phyloP scores from a whole-genome alignment of 1,140 invertebrate genomes.

The Trachymyrmex cornetzi region DNA sequence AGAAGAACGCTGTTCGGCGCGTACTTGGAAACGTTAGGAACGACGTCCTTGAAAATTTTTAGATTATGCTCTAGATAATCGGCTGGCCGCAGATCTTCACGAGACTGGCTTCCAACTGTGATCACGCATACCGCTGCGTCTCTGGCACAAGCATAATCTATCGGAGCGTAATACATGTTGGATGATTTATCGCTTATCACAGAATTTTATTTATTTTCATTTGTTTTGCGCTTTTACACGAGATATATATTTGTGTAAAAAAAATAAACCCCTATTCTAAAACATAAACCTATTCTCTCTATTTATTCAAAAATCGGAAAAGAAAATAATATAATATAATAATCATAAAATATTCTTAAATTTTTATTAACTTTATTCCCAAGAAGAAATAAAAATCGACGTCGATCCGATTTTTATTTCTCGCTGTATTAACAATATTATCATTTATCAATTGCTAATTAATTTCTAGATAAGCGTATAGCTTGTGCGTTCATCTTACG shows the following conservation, averaged over 20 bases:
- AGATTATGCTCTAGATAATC: slow-evolving; percentile 87
- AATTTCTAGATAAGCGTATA: background rate
- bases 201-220: slow-evolving; percentile 37
- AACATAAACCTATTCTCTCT: background rate
- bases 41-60: slow-evolving; percentile 87
- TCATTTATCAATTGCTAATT: slow-evolving; percentile 10
- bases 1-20: slow-evolving; percentile 88
- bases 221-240: slow-evolving; percentile 14
- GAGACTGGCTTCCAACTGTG: slow-evolving; percentile 87
- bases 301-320: background rate
- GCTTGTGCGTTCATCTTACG: background rate
- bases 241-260: background rate
- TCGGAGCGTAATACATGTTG: slow-evolving; percentile 46
- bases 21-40: slow-evolving; percentile 87
- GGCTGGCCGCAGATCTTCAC: slow-evolving; percentile 86
- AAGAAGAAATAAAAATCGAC: no score
- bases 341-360: background rate
- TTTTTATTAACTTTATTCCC: background rate
- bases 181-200: slow-evolving; percentile 34
- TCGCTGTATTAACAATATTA: no score
- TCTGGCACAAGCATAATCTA: slow-evolving; percentile 87
- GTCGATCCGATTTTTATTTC: no score
- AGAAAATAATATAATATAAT: background rate
- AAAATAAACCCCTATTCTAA: background rate
- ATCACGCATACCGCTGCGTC: slow-evolving; percentile 88